These are phyloP conservation scores for Drosophila micromelanica DNA, from an alignment of 1,140 invertebrate genomes.

Conservation along the genomic window DNA sequence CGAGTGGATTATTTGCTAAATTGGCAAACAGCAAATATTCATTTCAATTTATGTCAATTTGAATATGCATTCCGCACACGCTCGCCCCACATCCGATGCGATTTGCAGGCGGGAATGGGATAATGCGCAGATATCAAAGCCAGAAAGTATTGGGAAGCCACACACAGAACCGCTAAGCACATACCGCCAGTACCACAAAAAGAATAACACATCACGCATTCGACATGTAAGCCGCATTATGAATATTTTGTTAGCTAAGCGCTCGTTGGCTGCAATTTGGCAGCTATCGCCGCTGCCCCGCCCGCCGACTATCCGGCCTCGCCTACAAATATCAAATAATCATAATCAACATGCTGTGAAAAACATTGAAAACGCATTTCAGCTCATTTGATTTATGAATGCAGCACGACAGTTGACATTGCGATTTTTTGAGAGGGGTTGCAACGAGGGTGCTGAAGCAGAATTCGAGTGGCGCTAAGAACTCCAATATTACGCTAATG, in stretches of 20 bases:
- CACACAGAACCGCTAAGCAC: conserved; percentile 67
- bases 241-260: conserved; percentile 75
- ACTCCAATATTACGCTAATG: conserved; percentile 62
- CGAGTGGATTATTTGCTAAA: conserved; percentile 45
- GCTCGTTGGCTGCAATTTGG: conserved; percentile 34
- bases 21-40: conserved; percentile 66
- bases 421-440: not conserved
- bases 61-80: conserved; percentile 19
- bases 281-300: not conserved
- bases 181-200: conserved; percentile 56
- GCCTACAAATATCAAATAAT: conserved; percentile 67
- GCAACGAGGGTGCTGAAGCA: conserved; percentile 12
- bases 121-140: conserved; percentile 57
- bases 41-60: conserved; percentile 78
- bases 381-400: conserved; percentile 78
- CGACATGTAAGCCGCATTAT: conserved; percentile 81
- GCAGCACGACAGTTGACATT: conserved; percentile 71
- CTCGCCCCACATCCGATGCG: not conserved
- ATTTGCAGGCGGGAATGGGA: conserved; percentile 7
- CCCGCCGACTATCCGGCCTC: conserved; percentile 15
- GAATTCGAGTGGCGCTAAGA: not conserved
- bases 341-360: conserved; percentile 70
- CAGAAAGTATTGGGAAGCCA: conserved; percentile 27
- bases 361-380: conserved; percentile 80
- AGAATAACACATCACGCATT: conserved; percentile 78